Base-by-base conservation (phyloP, 2,888 invertebrate genomes). In the Orthosia gracilis region DNA sequence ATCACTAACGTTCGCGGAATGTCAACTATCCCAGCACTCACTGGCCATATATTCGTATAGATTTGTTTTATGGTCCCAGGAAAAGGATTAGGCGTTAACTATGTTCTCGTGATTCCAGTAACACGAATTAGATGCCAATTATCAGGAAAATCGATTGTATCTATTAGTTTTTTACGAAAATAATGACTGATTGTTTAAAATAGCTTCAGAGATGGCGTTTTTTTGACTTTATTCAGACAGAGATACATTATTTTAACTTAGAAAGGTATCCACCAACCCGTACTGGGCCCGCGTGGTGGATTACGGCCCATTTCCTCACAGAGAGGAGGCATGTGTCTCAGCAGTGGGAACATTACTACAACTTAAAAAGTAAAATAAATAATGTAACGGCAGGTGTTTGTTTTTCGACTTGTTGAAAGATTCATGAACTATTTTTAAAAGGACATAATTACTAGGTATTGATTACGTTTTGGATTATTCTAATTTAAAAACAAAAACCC, bases 1-100 rank as follows among this genome's bases (percentile, higher is more conserved):
- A 61, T 55, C 77, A 55, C 77, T 76, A 69, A 69, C 2, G 61
- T 69, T 76, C 13, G 49, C 21, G 59, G 69, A 69, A 75, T 75
- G 54, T 61, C 77, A 76, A 69, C 26, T 76, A 75, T 75, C 55
- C 9, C 40, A 61, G 59, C 13, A 26, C 13, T 54, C 11, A 49
- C 52, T 58, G 40, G 23, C 47, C 47, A 26, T 52, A 67, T 23
- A 18, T 21, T 13, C 23, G 40, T 68, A 75, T 67, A 59, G 40
- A 54, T 40, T 69, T 40, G 74, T 59, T n/a, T 26, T 26, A 15
- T 69, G 49, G 54, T 61, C 21, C 13, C 21, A 54, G 26, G 49
- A 69, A 26, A 54, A 23, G 18, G 69, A 50, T 21, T 5, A 49
- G 4, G 40, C 40, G 40, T 1, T 40, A 40, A 40, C 11, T 55